A percentile compares a stretch with the other conserved stretches of the same genome.
These are phyloP conservation scores for Brachymystax lenok DNA, from an alignment of 2,797 vertebrate species.

Conservation along the genomic window DNA sequence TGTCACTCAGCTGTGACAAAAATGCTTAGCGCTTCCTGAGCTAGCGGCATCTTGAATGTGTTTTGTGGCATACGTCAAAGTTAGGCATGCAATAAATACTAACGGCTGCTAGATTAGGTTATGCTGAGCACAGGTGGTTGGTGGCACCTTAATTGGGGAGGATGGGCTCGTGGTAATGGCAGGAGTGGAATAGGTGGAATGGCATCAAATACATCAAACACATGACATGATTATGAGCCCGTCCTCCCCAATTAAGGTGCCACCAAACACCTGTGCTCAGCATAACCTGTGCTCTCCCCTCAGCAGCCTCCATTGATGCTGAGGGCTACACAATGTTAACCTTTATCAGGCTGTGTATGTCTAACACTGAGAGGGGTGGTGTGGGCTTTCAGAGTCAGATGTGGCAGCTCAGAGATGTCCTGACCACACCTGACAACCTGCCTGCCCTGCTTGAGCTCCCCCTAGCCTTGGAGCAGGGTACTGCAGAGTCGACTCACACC, in stretches of 20 bases:
- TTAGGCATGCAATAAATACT: not conserved
- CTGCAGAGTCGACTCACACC: constrained; percentile 34
- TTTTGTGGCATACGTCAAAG: not conserved
- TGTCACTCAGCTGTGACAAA: not conserved
- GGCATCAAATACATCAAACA: no score
- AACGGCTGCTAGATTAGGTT: not conserved
- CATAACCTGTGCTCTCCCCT: no score
- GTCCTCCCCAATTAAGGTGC: no score
- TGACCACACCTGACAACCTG: constrained; percentile 27
- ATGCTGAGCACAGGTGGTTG: not conserved
- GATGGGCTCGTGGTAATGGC: no score
- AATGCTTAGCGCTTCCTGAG: not conserved
- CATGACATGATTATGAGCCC: no score
- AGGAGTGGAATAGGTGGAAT: no score
- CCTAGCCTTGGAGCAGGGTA: constrained; percentile 38
- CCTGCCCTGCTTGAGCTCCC: constrained; percentile 53
- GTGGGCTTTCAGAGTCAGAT: constrained; percentile 49
- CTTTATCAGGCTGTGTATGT: not conserved
- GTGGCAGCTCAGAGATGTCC: constrained; percentile 53
- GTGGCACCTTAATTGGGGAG: no score
- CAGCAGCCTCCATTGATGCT: not conserved
- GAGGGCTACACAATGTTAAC: not conserved
- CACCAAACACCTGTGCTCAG: no score
- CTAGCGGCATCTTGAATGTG: not conserved
- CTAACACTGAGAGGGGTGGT: constrained; percentile 13